Evolutionary conservation across 2,113 vertebrate species (phyloP).

Genomic region (Rhineura floridana): DNA sequence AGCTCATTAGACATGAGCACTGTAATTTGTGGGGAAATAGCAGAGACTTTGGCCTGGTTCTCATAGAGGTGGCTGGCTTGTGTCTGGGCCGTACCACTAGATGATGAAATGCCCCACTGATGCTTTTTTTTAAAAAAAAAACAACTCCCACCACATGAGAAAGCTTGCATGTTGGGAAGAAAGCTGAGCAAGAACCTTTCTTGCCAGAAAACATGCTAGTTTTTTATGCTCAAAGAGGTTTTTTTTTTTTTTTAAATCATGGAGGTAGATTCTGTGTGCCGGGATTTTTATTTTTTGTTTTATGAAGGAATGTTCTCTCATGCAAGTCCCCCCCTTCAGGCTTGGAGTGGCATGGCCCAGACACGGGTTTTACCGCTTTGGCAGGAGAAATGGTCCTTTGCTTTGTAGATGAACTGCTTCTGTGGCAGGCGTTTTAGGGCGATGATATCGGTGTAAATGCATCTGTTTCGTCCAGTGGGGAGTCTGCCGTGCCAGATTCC

Average conservation of each 20-base stretch:
- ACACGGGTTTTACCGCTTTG: background rate
- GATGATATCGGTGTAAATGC: background rate
- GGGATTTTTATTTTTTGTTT: background rate
- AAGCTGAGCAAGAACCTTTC: background rate
- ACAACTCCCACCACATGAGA: accelerated
- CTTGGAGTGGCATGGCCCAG: background rate
- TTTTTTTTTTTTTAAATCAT: background rate
- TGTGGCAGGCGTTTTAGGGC: background rate
- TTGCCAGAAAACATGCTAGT: background rate
- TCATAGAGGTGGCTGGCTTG: background rate
- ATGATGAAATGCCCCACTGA: background rate
- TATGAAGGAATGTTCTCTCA: background rate
- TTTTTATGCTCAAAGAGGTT: background rate
- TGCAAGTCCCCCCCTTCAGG: too few species aligned
- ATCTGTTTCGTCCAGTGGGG: background rate
- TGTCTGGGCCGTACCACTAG: background rate
- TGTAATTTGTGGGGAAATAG: background rate
- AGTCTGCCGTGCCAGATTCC: background rate
- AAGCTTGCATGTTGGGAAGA: background rate
- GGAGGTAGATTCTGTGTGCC: background rate
- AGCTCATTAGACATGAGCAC: too few species aligned
- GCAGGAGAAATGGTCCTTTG: too few species aligned
- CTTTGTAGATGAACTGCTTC: background rate
- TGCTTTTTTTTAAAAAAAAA: background rate
- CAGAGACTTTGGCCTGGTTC: background rate